Evolutionary conservation across 2,113 vertebrate species (phyloP).

Genomic region (Varanus komodoensis): DNA sequence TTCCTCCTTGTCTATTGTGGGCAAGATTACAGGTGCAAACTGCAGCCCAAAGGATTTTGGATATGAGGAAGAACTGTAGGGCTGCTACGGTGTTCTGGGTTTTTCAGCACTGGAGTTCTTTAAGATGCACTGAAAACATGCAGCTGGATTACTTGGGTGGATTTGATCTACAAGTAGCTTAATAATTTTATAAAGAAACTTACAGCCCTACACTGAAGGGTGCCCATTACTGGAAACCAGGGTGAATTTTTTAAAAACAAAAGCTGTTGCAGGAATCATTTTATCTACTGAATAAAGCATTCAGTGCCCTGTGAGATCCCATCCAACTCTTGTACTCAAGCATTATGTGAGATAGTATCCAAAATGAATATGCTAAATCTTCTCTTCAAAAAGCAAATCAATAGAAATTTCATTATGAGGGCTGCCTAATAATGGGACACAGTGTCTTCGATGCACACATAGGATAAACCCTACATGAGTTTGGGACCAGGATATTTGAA

Average conservation of each 20-base stretch:
- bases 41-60: background rate
- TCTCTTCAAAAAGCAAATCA: background rate
- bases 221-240: background rate
- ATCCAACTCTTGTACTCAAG: background rate
- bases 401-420: background rate
- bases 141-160: background rate
- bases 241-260: background rate
- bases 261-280: background rate
- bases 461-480: background rate
- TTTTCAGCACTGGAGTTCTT: background rate
- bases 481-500: background rate
- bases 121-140: background rate
- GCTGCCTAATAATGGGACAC: background rate
- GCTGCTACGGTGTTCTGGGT: background rate
- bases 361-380: background rate
- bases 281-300: background rate
- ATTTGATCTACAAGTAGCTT: background rate
- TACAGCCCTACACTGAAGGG: background rate
- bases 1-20: background rate
- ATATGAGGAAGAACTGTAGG: background rate
- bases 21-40: background rate
- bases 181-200: background rate
- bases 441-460: background rate
- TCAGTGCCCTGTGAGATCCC: no score
- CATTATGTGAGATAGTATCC: background rate